Base-by-base conservation (phyloP, 2,888 invertebrate species). In the Troilus luridus region DNA sequence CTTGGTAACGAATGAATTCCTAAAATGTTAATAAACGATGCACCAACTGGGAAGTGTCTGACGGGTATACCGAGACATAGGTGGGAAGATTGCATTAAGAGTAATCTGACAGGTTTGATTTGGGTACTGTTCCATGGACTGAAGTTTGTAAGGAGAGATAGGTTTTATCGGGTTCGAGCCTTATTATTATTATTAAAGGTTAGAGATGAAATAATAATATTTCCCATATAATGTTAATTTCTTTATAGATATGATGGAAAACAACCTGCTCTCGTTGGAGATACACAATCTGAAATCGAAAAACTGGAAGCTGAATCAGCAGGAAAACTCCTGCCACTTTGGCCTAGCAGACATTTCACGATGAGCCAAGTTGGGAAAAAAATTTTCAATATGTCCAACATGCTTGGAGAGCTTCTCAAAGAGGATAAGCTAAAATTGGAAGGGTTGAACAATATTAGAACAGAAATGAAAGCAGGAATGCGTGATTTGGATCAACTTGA, bases 311-410 rank as follows among this genome's bases (percentile, higher is more conserved):
- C n/a, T 85, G 85, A 56, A 11, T 17, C 19, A 21, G 5, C 54
- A 12, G n/a, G 27, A 24, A 88, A 88, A 17, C 27, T 88, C 21
- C 60, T 88, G 0, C 88, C 88, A 62, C 64, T 88, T 60, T 88
- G 88, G 88, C 88, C 88, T 8, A 64, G 1, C 60, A 58, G 59
- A 77, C 17, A 41, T 58, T 19, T 90, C 59, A 17, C 41, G 12
- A 41, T 90, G 81, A 90, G 81, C 56, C 90, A 67, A 17, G 90
- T 77, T 21, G 90, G 77, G 8, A 90, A 77, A 56, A 90, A 90
- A 77, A 90, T 90, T 58, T 54, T 90, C 6, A 67, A 67, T 54
- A 90, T 90, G 81, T 77, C 77, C n/a, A 59, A 27, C 27, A 60
- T 90, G 27, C 56, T 90, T 9, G 81, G 60, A 17, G 77, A 77